phyloP scores from a whole-genome alignment of 2,113 vertebrate genomes.

The Salvelinus namaycush region DNA sequence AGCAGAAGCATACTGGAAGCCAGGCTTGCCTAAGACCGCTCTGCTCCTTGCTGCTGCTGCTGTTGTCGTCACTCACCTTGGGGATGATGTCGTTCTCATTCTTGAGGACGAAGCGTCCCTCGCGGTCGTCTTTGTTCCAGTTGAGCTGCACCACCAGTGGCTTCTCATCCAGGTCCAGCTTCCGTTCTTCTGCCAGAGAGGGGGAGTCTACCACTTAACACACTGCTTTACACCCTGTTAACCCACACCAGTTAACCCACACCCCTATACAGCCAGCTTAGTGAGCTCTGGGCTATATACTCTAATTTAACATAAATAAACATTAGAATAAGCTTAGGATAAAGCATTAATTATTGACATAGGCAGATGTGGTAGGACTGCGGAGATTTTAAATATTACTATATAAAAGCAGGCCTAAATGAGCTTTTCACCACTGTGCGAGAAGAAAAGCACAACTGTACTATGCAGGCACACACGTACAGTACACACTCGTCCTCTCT shows the following conservation, averaged over 20 bases:
- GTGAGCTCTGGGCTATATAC: neutral
- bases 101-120: slow-evolving; percentile 98
- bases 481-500: no score
- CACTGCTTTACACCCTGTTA: neutral
- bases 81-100: slow-evolving; percentile 93
- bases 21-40: no score
- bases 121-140: slow-evolving; percentile 98
- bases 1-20: no score
- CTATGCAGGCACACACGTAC: no score
- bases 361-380: no score
- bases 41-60: no score
- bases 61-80: slow-evolving; percentile 77
- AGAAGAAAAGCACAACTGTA: no score
- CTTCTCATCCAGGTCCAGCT: slow-evolving; percentile 96
- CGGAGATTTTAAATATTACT: no score
- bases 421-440: neutral
- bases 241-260: neutral
- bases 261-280: neutral
- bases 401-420: neutral
- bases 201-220: slow-evolving; percentile 18
- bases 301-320: neutral
- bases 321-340: neutral
- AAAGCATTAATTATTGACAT: no score
- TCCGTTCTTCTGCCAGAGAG: slow-evolving; percentile 91
- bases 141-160: slow-evolving; percentile 97